These are phyloP conservation scores for Megaptera novaeangliae DNA, from an alignment of 2,113 vertebrate species.

Conservation along the genomic window DNA sequence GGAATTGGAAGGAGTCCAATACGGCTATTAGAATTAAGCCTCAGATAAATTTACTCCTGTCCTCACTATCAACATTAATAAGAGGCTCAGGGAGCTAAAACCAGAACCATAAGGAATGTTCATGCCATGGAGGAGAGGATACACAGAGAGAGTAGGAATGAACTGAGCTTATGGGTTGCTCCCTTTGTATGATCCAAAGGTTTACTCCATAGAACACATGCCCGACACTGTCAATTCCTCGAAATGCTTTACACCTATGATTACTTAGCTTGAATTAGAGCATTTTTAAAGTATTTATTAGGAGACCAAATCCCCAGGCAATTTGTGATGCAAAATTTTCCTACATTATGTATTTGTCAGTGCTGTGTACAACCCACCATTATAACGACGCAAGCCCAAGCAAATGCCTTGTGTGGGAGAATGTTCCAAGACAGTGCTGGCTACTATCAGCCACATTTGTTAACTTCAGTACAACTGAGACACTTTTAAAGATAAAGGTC, in stretches of 20 bases:
- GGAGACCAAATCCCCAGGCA: slow-evolving; percentile 29
- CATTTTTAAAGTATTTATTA: slow-evolving; percentile 3
- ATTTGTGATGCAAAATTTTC: slow-evolving; percentile 35
- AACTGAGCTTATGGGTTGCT: neutral
- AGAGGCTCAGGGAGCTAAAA: neutral
- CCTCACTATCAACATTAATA: slow-evolving; percentile 37
- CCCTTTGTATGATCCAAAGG: neutral
- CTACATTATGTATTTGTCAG: slow-evolving; percentile 23
- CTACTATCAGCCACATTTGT: slow-evolving; percentile 59
- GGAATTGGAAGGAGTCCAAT: slow-evolving; percentile 30
- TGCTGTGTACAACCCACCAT: neutral
- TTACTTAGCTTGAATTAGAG: neutral
- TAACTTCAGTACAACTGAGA: slow-evolving; percentile 63
- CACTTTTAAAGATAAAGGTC: slow-evolving; percentile 71
- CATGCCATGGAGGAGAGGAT: neutral
- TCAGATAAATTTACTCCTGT: slow-evolving; percentile 32
- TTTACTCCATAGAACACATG: neutral
- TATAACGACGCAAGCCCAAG: neutral
- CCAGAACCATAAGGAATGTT: neutral
- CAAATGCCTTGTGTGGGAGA: neutral
- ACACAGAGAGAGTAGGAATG: neutral
- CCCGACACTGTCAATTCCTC: neutral
- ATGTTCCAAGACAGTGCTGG: neutral
- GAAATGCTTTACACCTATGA: neutral
- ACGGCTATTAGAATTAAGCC: slow-evolving; percentile 23